phyloP scores from a whole-genome alignment of 2,888 invertebrate species.

The Sussaba pulchella region DNA sequence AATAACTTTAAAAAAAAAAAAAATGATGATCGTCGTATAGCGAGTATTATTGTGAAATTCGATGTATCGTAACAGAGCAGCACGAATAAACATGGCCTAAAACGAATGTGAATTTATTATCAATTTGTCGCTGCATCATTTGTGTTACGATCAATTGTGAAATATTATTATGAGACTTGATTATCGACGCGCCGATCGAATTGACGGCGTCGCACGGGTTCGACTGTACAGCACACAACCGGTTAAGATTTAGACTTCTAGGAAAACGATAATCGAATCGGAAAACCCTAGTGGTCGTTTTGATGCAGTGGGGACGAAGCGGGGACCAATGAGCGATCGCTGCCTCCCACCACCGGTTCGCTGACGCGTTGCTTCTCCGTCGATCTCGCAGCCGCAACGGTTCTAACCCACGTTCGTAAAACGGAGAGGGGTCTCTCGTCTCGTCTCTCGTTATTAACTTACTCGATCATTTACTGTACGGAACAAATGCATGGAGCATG shows the following conservation, averaged over 20 bases:
- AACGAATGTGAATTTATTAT: conserved; percentile 44
- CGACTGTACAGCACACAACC: neutral
- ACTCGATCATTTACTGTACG: no score
- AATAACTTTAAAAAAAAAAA: conserved; percentile 50
- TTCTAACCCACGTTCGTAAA: no score
- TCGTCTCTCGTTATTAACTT: no score
- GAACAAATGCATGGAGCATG: neutral
- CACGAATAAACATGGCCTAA: conserved; percentile 81
- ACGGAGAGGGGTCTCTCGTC: no score
- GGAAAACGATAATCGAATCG: no score
- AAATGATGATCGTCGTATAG: conserved; percentile 68
- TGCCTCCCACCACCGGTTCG: neutral
- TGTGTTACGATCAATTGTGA: conserved; percentile 43
- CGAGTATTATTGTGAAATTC: conserved; percentile 74
- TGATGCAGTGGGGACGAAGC: no score
- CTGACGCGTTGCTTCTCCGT: no score
- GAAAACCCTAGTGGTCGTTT: no score
- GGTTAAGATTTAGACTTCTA: no score
- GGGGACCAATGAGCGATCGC: no score
- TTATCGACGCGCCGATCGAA: conserved; percentile 23
- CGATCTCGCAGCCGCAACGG: no score
- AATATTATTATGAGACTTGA: conserved; percentile 33
- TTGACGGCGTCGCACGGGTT: conserved; percentile 4
- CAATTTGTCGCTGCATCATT: conserved; percentile 29
- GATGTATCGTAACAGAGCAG: conserved; percentile 76